Base-by-base conservation (phyloP, 2,797 vertebrate genomes). In the Cirrhinus mrigala region DNA sequence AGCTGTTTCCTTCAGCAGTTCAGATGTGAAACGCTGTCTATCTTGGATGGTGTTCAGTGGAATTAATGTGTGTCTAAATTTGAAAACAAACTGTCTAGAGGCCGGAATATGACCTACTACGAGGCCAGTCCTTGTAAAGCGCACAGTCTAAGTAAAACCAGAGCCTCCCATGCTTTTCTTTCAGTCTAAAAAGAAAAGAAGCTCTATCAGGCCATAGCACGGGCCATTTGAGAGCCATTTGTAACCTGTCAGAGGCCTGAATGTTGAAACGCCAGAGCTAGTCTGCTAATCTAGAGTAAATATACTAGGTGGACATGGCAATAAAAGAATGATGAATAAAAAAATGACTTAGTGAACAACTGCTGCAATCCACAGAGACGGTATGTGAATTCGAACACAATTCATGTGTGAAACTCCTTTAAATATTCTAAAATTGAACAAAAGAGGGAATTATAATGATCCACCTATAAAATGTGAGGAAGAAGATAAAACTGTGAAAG, bases 51-150 rank as follows among this genome's bases (percentile, higher is more conserved):
- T 68, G 64, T 83, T 87, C 80, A 83, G 54, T 62, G 62, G 37
- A 85, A 74, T 52, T 27, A 70, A 87, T 66, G 68, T 56, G 81
- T 44, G 56, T 20, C 69, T 54, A 87, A 86, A 81, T 75, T 60
- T 81, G 73, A 73, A 89, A 89, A 81, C 77, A 81, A 77, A 84
- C 85, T 37, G 78, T 83, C 89, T 89, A 78, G 79, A 86, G 78
- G 66, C 83, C 8, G 11, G 76, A 78, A 88, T 68, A 81, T 86
- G 84, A 86, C 87, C 83, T 74, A 64, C n/a, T 22, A 50, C 40
- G 11, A 82, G 66, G 69, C n/a, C 29, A 60, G 78, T 70, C 48
- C 83, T 83, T 77, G 33, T 84, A 81, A 87, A 86, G 62, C 3
- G 27, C 74, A 52, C 74, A 24, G 46, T 69, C 60, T 81, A 88